Conservation (phyloP, 2,888 invertebrate species). For the Timema cristinae region DNA sequence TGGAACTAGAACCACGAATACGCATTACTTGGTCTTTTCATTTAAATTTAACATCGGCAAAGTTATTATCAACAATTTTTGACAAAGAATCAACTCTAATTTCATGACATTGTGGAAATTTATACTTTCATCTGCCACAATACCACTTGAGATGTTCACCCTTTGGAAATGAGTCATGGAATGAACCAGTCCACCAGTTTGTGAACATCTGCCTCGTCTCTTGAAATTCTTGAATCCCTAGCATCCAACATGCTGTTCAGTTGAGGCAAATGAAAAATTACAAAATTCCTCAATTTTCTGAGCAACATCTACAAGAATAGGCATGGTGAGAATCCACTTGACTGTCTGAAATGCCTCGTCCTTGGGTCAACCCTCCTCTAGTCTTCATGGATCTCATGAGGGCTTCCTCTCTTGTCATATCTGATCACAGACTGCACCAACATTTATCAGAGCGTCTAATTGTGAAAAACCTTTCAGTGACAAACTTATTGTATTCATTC, state of each 20-base stretch:
- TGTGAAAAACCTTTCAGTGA: neutral
- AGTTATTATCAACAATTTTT: neutral
- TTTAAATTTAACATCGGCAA: neutral
- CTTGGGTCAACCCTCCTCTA: conserved; percentile 20
- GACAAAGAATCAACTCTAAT: neutral
- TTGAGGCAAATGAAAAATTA: conserved; percentile 23
- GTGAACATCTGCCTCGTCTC: neutral
- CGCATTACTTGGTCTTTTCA: neutral
- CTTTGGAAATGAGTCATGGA: neutral
- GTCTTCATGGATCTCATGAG: neutral
- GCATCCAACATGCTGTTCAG: conserved; percentile 33
- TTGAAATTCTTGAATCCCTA: conserved; percentile 24
- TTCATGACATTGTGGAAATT: neutral
- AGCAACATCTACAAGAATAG: conserved; percentile 24
- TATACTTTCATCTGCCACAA: neutral
- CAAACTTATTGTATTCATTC: neutral
- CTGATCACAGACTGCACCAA: neutral
- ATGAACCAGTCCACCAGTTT: neutral
- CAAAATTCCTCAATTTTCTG: conserved; percentile 29
- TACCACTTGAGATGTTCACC: neutral
- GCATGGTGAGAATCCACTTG: conserved; percentile 29
- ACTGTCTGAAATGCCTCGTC: conserved; percentile 28
- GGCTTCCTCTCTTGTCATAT: neutral
- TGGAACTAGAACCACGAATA: neutral
- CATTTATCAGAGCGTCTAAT: neutral